phyloP scores from a whole-genome alignment of 2,797 vertebrate genomes.

The Vireo griseus region DNA sequence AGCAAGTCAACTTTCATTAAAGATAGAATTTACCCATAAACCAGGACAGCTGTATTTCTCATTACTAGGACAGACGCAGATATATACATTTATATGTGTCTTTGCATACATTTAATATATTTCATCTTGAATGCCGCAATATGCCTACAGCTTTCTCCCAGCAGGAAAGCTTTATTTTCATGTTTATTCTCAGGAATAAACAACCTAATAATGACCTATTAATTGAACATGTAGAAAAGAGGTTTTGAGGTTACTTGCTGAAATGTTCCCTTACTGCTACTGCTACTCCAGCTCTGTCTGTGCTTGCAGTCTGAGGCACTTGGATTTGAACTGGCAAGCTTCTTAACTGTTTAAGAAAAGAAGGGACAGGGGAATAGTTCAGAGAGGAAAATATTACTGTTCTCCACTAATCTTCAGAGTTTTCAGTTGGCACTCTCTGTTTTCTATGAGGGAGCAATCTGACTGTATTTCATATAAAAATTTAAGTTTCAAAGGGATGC shows the following conservation, averaged over 20 bases:
- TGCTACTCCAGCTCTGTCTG: not conserved
- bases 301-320: not conserved
- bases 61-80: not conserved
- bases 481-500: not conserved
- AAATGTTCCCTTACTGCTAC: not conserved
- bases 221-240: not conserved
- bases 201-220: not conserved
- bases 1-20: not conserved
- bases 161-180: not conserved
- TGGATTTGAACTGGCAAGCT: not conserved
- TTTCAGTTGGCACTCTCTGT: not conserved
- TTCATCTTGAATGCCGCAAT: not conserved
- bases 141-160: not conserved
- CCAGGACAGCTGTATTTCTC: not conserved
- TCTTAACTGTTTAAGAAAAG: not conserved
- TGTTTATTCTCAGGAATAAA: not conserved
- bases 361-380: not conserved
- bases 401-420: not conserved
- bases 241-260: not conserved
- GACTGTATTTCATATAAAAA: not conserved
- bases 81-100: not conserved
- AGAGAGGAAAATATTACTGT: not conserved
- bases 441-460: not conserved
- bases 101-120: not conserved
- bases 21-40: not conserved